These are phyloP conservation scores for Ianthella basta DNA, from an alignment of 37 sponge, comb jelly and placozoan genomes.

Conservation along the genomic window DNA sequence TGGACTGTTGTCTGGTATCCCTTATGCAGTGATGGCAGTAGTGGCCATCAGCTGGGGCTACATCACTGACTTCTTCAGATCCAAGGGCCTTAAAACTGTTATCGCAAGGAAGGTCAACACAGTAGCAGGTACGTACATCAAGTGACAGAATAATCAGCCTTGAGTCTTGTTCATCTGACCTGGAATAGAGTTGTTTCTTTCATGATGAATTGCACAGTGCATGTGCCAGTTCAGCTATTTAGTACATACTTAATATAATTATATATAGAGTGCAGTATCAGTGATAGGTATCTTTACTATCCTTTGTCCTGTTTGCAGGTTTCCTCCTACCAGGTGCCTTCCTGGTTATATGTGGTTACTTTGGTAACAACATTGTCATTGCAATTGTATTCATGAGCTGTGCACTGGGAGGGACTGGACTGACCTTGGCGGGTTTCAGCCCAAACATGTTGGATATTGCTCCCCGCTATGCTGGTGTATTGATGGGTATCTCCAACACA, in stretches of 20 bases:
- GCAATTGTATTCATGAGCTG: conserved; percentile 67
- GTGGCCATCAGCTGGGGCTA: conserved; percentile 46
- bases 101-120: conserved; percentile 69
- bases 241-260: not conserved
- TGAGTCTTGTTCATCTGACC: no score
- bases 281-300: no score
- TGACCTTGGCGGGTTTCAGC: conserved; percentile 67
- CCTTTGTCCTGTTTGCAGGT: conserved; percentile 45
- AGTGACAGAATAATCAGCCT: no score
- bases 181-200: no score
- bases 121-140: conserved; percentile 33
- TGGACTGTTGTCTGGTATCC: conserved; percentile 85
- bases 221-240: no score
- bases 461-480: conserved; percentile 77
- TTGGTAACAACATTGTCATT: conserved; percentile 39
- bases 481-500: conserved; percentile 87
- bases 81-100: conserved; percentile 49
- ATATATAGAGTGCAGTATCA: no score
- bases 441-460: conserved; percentile 88
- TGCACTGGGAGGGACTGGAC: conserved; percentile 59
- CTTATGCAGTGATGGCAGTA: conserved; percentile 47
- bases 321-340: conserved; percentile 52
- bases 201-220: no score
- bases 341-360: conserved; percentile 76
- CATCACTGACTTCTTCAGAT: conserved; percentile 71